phyloP scores from a whole-genome alignment of 2,888 invertebrate species.

The Synergus laeviventris region DNA sequence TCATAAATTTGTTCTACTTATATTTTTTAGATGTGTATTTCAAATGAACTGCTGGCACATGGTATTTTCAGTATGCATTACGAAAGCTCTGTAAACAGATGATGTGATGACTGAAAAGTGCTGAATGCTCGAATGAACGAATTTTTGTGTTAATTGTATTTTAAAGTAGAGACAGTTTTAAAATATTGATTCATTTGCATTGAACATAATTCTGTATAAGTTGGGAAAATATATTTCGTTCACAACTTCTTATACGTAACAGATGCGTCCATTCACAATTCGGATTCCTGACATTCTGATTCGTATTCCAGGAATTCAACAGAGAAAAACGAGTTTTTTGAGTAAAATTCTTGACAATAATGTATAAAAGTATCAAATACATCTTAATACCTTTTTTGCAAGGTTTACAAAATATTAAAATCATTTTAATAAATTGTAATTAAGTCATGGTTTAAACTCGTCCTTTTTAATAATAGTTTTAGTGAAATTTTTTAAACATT shows the following conservation, averaged over 20 bases:
- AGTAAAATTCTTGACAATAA: conserved; percentile 12
- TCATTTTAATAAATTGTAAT: neutral
- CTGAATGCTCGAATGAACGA: too few relatives aligned
- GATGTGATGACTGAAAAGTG: too few relatives aligned
- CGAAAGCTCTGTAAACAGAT: conserved; percentile 23
- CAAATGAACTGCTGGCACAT: neutral
- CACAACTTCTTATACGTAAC: too few relatives aligned
- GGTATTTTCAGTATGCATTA: conserved; percentile 22
- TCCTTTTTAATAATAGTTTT: too few relatives aligned
- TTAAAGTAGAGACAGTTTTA: too few relatives aligned
- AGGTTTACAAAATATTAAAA: neutral
- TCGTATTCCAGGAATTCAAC: conserved; percentile 21
- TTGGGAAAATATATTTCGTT: too few relatives aligned
- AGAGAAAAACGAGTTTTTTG: conserved; percentile 12
- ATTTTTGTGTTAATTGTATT: too few relatives aligned
- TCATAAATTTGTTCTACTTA: neutral
- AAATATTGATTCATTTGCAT: too few relatives aligned
- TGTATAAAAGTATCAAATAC: conserved; percentile 5
- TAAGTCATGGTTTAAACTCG: neutral
- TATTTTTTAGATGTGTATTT: neutral
- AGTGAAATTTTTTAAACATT: too few relatives aligned
- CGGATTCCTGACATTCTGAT: conserved; percentile 32
- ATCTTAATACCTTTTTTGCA: conserved; percentile 33
- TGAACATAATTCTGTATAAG: too few relatives aligned
- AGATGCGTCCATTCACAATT: conserved; percentile 30